Percentiles rank a stretch among this genome's conserved stretches.
phyloP scores from a whole-genome alignment of 2,888 invertebrate species.

The Trichogramma dendrolimi region DNA sequence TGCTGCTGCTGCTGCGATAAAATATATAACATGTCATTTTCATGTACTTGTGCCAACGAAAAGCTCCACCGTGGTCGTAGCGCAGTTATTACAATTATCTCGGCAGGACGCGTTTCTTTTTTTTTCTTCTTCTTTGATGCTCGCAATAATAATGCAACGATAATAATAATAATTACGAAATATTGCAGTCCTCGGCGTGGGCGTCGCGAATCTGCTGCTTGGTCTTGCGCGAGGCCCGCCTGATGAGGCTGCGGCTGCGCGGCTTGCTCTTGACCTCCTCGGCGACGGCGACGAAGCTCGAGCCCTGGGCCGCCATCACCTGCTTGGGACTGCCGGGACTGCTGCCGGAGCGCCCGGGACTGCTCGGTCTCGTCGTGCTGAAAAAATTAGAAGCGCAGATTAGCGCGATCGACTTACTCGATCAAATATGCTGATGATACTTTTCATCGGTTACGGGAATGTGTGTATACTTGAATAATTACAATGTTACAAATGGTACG shows the following conservation, averaged over 20 bases:
- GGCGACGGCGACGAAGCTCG: conserved; percentile 45
- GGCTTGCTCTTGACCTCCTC: conserved; percentile 60
- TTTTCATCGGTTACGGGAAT: too few relatives aligned
- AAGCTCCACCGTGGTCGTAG: too few relatives aligned
- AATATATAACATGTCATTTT: too few relatives aligned
- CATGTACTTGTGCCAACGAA: too few relatives aligned
- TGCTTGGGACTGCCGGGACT: conserved; percentile 43
- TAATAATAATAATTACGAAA: conserved; percentile 56
- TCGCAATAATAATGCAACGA: not conserved
- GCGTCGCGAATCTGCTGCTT: conserved; percentile 74
- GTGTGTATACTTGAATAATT: too few relatives aligned
- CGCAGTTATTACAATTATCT: not conserved
- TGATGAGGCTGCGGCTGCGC: conserved; percentile 70
- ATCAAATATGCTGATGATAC: too few relatives aligned
- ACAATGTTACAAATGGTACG: too few relatives aligned
- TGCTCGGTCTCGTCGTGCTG: conserved; percentile 40
- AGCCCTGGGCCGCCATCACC: conserved; percentile 43
- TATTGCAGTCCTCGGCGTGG: conserved; percentile 67
- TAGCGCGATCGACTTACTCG: too few relatives aligned
- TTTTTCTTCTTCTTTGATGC: not conserved
- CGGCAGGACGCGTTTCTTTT: not conserved
- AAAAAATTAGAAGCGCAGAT: too few relatives aligned
- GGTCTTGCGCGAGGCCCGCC: conserved; percentile 74
- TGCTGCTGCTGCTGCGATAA: too few relatives aligned
- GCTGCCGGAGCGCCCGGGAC: conserved; percentile 45